Base-by-base conservation (phyloP, 1,140 invertebrate genomes). In the Melipona quadrifasciata region DNA sequence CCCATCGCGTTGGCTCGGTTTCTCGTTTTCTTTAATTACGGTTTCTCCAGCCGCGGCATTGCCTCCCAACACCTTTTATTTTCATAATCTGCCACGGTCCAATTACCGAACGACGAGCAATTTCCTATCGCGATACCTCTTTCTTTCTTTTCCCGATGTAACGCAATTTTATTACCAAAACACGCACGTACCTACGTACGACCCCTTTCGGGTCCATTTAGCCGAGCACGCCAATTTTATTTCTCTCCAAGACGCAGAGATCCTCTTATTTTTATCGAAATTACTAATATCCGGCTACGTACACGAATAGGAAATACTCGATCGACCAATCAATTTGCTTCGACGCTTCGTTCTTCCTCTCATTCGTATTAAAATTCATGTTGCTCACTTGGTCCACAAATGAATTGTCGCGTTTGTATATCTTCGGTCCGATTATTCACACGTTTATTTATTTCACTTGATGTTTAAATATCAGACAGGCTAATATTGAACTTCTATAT, bases 251-350 rank as follows among this genome's bases (percentile, higher is more conserved):
- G 57, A 61, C 78, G 27, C 78, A 88, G 84, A 86, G 74, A 67
- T 82, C 57, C 55, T 67, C 67, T 82, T 65, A 34, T 90, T 89
- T 81, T 90, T 84, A 86, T 85, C 71, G 82, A 92, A 92, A 91
- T 91, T 91, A 91, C 88, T 91, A 90, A 92, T 91, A 91, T 92
- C 91, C 90, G 89, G 87, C 76, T 86, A 87, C 80, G 77, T 89
- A 90, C 89, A 89, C 88, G 86, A 6, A 75, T 85, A 84, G 74
- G 79, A 85, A 89, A 89, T 87, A 86, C 70, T 68, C 78, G 57
- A 82, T 85, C 84, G 84, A 77, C 79, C 87, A 90, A 92, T 91
- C 87, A 91, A 91, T 91, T 86, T 89, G 74, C 74, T 85, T 58
- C 53, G 68, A 58, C n/a, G n/a, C 75, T 39, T 51, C 75, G 76